Percentiles rank a stretch among this genome's conserved stretches.
Conservation (phyloP, 2,113 vertebrate species). For the Caranx melampygus region DNA sequence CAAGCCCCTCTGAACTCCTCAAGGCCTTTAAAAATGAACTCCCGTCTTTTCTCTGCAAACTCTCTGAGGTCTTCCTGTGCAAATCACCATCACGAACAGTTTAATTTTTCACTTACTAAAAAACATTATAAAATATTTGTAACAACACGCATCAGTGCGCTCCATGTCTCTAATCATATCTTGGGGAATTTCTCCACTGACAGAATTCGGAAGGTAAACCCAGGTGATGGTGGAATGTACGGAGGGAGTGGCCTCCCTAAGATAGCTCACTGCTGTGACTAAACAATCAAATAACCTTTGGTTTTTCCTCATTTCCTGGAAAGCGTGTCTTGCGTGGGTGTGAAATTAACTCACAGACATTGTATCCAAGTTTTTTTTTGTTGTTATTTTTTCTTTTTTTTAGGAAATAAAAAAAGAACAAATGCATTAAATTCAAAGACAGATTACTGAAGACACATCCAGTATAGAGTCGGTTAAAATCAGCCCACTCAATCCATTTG, state of each 20-base stretch:
- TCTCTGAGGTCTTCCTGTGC: constrained; percentile 71
- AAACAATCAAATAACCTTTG: constrained; percentile 82
- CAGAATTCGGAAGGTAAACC: constrained; percentile 17
- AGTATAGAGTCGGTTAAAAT: neutral
- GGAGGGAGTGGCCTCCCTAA: constrained; percentile 77
- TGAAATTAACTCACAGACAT: constrained; percentile 41
- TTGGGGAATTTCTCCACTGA: constrained; percentile 2
- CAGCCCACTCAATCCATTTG: constrained; percentile 5
- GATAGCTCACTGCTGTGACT: constrained; percentile 97
- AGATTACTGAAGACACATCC: constrained; percentile 6
- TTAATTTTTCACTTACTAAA: constrained; percentile 20
- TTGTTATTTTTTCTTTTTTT: neutral
- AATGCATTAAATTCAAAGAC: constrained; percentile 14
- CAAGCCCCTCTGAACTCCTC: constrained; percentile 62
- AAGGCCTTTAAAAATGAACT: constrained; percentile 53
- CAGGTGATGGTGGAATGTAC: constrained; percentile 71
- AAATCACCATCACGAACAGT: constrained; percentile 68
- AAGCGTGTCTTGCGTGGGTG: constrained; percentile 44
- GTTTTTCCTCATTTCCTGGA: constrained; percentile 78
- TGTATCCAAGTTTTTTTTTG: neutral
- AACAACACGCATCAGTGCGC: constrained; percentile 1
- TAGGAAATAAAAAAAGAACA: constrained; percentile 20
- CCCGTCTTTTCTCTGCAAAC: constrained; percentile 55
- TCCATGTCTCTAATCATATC: neutral
- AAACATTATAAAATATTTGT: constrained; percentile 29